Percentiles rank a stretch among this genome's conserved stretches.
Evolutionary conservation across 2,888 invertebrate species (phyloP).

Genomic region (Tupiocoris notatus): DNA sequence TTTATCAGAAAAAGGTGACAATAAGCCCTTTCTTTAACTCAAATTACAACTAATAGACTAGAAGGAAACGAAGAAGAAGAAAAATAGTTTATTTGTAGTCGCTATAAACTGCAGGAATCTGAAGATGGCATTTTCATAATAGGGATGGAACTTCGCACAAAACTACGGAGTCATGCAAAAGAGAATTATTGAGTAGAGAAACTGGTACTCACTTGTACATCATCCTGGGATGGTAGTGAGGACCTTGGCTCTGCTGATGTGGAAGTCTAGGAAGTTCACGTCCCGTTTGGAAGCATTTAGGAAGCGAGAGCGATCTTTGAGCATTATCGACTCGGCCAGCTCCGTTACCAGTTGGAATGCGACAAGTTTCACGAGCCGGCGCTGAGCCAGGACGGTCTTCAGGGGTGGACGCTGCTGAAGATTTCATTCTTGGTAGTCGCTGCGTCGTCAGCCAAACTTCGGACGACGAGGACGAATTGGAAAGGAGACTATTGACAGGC

Average conservation of each 20-base stretch:
- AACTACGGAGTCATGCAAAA: no score
- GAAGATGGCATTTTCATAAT: no score
- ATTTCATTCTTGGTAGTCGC: slow-evolving; percentile 4
- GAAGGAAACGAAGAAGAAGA: no score
- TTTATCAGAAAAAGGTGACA: no score
- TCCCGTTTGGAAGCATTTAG: slow-evolving; percentile 58
- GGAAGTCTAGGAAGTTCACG: slow-evolving; percentile 48
- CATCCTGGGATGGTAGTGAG: slow-evolving; percentile 37
- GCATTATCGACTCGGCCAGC: slow-evolving; percentile 54
- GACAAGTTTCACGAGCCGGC: slow-evolving; percentile 53
- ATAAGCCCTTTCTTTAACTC: no score
- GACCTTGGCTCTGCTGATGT: slow-evolving; percentile 3
- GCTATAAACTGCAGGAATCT: no score
- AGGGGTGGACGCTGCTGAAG: slow-evolving; percentile 58
- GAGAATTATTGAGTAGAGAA: no score
- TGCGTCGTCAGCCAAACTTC: slow-evolving; percentile 9
- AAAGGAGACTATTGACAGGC: slow-evolving; percentile 34
- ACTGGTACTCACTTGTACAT: slow-evolving; percentile 43
- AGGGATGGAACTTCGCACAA: no score
- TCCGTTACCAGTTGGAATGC: slow-evolving; percentile 49
- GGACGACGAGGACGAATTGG: slow-evolving; percentile 37
- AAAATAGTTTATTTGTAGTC: no score
- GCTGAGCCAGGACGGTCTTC: slow-evolving; percentile 59
- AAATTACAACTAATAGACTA: no score
- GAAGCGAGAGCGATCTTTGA: slow-evolving; percentile 59